Evolutionary conservation across 37 sponge, comb jelly and placozoan species (phyloP).

Genomic region (Ephydatia muelleri): DNA sequence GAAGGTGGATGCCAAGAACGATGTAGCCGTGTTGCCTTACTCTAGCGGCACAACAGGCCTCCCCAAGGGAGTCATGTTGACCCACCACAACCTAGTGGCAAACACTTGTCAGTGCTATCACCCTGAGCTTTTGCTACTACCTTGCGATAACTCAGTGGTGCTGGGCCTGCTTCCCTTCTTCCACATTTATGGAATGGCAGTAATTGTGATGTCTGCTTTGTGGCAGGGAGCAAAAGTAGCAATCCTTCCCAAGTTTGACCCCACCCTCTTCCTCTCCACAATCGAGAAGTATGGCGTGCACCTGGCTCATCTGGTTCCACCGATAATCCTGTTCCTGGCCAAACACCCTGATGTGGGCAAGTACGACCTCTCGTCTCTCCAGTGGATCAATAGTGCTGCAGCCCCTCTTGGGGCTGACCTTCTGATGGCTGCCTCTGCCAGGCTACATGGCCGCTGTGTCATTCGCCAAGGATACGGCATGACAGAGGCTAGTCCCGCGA

Average conservation of each 20-base stretch:
- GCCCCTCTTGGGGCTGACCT: conserved; percentile 86
- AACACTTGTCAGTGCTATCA: conserved; percentile 54
- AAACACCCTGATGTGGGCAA: conserved; percentile 78
- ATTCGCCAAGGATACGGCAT: conserved; percentile 83
- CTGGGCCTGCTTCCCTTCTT: conserved; percentile 78
- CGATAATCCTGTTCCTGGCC: conserved; percentile 80
- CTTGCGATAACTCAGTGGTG: neutral
- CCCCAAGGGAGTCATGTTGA: conserved; percentile 88
- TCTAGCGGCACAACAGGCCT: conserved; percentile 94
- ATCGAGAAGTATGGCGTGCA: conserved; percentile 43
- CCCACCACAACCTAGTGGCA: conserved; percentile 69
- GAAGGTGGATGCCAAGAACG: conserved; percentile 37
- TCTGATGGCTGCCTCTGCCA: conserved; percentile 32
- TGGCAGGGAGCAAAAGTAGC: conserved; percentile 54
- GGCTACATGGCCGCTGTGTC: conserved; percentile 13
- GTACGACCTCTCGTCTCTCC: conserved; percentile 72
- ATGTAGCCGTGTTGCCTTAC: conserved; percentile 73
- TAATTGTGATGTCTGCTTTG: conserved; percentile 42
- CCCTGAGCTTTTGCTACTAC: conserved; percentile 17
- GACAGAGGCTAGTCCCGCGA: conserved; percentile 81
- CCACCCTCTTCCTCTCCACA: conserved; percentile 59
- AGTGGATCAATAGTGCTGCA: conserved; percentile 65
- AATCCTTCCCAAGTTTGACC: conserved; percentile 74
- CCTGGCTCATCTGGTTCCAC: conserved; percentile 71
- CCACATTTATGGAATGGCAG: conserved; percentile 84